Evolutionary conservation across 2,888 invertebrate species (phyloP), one percentile per base, ranked within the genome.

Genomic region (Sminthurides aquaticus): DNA sequence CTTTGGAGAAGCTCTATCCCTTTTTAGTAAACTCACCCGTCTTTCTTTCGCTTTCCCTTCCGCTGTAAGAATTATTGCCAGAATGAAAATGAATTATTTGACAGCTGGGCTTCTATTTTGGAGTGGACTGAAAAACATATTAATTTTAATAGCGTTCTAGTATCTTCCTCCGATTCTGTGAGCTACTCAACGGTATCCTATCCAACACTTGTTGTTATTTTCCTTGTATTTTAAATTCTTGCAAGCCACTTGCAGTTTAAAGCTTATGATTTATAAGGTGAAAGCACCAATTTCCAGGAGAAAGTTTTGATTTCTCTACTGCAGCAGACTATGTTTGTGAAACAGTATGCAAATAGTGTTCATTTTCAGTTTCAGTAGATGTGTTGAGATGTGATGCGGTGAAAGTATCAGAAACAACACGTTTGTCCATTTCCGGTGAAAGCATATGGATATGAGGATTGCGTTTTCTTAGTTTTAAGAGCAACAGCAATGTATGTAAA

Each of bases 41-140:
- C 63, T 63, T 63, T 57, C 62, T 62, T 62, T 62, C 62, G 56
- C 15, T 15, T 49, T 57, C 63, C 63, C 63, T 49, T 34, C 43
- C 25, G 49, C 27, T 20, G n/a, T n/a, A 57, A 62, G 62, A 62
- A 57, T 62, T 62, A 62, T 62, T 56, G 57, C 34, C 49, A 20
- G n/a, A 24, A 25, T 18, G 49, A 56, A 49, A 62, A 48, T 34
- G 43, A 34, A 34, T 34, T 34, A 34, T 34, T 34, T 11, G 43
- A 34, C 43, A 15, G 5, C 15, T 34, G 8, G 8, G 15, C 8
- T 34, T 34, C 43, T 34, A 34, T 5, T 15, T 11, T 34, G 5
- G 8, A 5, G 5, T 34, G 43, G 43, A n/a, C n/a, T n/a, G n/a
- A n/a, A n/a, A n/a, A n/a, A n/a, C n/a, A n/a, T n/a, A n/a, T n/a